These are phyloP conservation scores for Eledone cirrhosa DNA, from an alignment of 2,888 invertebrate genomes.

Conservation along the genomic window DNA sequence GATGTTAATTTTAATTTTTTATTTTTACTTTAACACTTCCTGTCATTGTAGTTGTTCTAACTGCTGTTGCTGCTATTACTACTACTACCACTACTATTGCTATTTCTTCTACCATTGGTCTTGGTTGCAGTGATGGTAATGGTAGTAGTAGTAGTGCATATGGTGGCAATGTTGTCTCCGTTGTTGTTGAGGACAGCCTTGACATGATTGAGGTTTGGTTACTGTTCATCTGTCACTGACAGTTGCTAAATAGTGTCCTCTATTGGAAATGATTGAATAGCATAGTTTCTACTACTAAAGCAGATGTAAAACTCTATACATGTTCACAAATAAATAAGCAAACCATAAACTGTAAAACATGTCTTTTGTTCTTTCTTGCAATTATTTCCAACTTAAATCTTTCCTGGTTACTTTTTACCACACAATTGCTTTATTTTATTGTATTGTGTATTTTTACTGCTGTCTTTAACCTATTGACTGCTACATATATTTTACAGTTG, in stretches of 20 bases:
- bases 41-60: no score
- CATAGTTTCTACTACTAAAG: constrained; percentile 5
- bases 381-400: neutral
- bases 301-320: constrained; percentile 25
- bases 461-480: no score
- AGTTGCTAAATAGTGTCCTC: neutral
- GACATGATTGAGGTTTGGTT: neutral
- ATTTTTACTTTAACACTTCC: no score
- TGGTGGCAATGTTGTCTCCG: neutral
- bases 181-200: constrained; percentile 3
- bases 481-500: no score
- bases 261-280: constrained; percentile 5
- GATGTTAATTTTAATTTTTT: no score
- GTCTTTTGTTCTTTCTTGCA: neutral
- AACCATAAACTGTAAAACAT: neutral
- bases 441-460: no score
- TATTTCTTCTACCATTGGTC: no score
- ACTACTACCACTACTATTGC: no score
- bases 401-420: no score
- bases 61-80: no score
- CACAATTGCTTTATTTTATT: no score
- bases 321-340: constrained; percentile 28
- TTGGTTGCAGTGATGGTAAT: neutral
- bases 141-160: neutral
- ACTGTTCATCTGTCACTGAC: no score